Conservation (phyloP, 2,888 invertebrate species). For the Athalia rosae region DNA sequence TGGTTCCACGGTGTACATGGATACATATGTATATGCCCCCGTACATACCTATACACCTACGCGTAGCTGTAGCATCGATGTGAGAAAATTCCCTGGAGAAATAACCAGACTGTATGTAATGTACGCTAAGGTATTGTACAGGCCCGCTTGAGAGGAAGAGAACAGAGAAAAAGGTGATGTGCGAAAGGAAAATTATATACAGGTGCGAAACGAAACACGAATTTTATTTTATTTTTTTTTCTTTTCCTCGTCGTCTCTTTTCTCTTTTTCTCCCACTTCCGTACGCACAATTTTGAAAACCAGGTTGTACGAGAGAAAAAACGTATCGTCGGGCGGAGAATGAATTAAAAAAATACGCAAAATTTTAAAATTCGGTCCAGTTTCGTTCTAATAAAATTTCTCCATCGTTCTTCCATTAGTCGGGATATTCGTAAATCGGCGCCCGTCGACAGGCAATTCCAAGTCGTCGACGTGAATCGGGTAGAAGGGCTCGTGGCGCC, state of each 20-base stretch:
- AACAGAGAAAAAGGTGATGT: conserved; percentile 42
- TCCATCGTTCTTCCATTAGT: no score
- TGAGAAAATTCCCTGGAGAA: conserved; percentile 70
- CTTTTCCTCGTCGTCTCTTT: background rate
- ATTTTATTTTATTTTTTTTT: conserved; percentile 61
- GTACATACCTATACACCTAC: conserved; percentile 15
- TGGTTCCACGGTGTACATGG: conserved; percentile 18
- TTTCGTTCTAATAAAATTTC: no score
- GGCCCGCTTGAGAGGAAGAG: conserved; percentile 50
- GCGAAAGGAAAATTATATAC: conserved; percentile 18
- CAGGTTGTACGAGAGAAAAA: no score
- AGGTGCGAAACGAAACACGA: conserved; percentile 46
- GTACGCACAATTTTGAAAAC: background rate
- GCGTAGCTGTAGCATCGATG: conserved; percentile 56
- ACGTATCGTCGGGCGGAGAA: no score
- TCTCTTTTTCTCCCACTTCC: background rate
- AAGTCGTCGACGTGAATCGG: background rate
- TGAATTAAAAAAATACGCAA: no score
- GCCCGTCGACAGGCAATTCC: conserved; percentile 29
- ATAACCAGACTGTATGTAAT: conserved; percentile 70
- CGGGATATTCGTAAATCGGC: background rate
- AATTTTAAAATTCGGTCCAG: no score
- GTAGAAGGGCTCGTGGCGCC: conserved; percentile 32
- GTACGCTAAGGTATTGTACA: conserved; percentile 68
- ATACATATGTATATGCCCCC: background rate